Evolutionary conservation across 2,113 vertebrate genomes (phyloP).

Genomic region (Riparia riparia): DNA sequence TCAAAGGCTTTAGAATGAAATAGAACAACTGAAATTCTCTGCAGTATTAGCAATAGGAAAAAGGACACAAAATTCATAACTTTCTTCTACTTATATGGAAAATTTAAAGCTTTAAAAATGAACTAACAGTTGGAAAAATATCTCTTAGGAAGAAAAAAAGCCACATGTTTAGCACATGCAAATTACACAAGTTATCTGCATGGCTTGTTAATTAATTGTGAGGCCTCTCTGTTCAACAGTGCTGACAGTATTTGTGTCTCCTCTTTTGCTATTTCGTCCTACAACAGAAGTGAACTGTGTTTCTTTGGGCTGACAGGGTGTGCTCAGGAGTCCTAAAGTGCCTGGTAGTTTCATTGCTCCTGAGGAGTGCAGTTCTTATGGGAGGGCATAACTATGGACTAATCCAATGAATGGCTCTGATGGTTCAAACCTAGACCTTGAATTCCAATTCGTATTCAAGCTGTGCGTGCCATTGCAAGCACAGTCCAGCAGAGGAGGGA

Average conservation of each 20-base stretch:
- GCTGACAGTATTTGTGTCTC: neutral
- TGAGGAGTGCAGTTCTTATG: fast-evolving
- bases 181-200: neutral
- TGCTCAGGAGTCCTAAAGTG: neutral
- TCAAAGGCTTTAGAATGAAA: neutral
- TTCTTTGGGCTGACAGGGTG: neutral
- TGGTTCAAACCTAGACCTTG: neutral
- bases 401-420: neutral
- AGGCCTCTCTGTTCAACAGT: neutral
- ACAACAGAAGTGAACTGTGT: neutral
- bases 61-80: neutral
- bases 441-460: neutral
- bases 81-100: neutral
- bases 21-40: neutral
- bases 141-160: neutral
- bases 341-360: neutral
- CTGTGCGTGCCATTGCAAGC: neutral
- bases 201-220: neutral
- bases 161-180: neutral
- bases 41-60: neutral
- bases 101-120: neutral
- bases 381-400: neutral
- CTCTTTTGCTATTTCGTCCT: neutral
- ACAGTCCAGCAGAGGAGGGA: neutral
- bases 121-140: neutral